Base-by-base conservation (phyloP, 2,113 vertebrate species). In the Lamprologus lemairii region DNA sequence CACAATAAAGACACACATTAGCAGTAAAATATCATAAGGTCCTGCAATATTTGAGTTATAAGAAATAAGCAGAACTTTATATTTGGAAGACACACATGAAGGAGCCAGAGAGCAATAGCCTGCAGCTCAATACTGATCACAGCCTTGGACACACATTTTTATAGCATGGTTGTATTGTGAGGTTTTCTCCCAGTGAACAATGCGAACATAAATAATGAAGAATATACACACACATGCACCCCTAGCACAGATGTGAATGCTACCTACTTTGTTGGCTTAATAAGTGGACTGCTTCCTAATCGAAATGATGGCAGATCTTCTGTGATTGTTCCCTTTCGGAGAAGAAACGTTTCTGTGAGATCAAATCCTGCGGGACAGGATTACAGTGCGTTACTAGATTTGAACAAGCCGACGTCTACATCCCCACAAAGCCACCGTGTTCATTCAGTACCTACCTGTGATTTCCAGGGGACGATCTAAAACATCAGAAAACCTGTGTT, bases 281-380 rank as follows among this genome's bases (percentile, higher is more conserved):
- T 93, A 54, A 99, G 97, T 75, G 97, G 97, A 28, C 96, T 95
- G 7, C 95, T 98, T 91, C 99, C 98, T 89, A 99, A 94, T 86
- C 97, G 97, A 95, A 97, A 98, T 35, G 98, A 97, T 9, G 94
- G 87, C 93, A 97, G 96, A 92, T 97, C 97, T 57, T 97, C 96
- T 89, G 96, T 95, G 86, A 97, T 95, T 19, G 97, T 96, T 35
- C 97, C 96, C 86, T 95, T 98, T 84, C 97, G 96, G 82, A 97
- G 95, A 88, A 98, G 97, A 96, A 99, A 99, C 53, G 95, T 97
- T 91, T 98, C 97, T 79, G 97, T 97, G 88, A 99, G 96, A 95
- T 99, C 98, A 95, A 98, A 98, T 81, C 99, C 99, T 99, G 94
- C 21, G 19, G 63, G 93, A 96, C 91, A 91, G 84, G 75, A 88